These are phyloP conservation scores for Proctacanthus coquilletti DNA, from an alignment of 1,140 invertebrate genomes.

Conservation along the genomic window DNA sequence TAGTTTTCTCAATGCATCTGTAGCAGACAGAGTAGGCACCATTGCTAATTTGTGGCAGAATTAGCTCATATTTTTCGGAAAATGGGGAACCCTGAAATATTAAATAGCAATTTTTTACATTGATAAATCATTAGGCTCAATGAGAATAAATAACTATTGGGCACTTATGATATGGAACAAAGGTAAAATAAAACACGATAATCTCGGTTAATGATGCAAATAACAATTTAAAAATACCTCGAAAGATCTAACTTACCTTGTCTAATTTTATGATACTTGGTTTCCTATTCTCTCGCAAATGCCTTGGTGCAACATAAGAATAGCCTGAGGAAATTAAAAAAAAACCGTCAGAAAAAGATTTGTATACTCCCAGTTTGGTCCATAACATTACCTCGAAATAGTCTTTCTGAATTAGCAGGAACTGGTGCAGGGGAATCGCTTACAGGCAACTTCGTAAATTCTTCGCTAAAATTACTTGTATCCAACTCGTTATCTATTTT, in stretches of 20 bases:
- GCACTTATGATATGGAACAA: too few relatives aligned
- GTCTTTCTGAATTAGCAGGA: conserved; percentile 69
- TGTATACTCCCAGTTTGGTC: not conserved
- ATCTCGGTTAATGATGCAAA: too few relatives aligned
- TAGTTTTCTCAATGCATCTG: conserved; percentile 58
- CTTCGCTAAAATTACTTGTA: conserved; percentile 89
- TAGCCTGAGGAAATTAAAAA: conserved; percentile 40
- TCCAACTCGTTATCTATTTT: conserved; percentile 69
- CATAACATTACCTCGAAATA: conserved; percentile 54
- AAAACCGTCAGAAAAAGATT: conserved; percentile 1
- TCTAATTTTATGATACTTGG: conserved; percentile 16
- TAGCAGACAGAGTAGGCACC: conserved; percentile 82
- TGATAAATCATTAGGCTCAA: too few relatives aligned
- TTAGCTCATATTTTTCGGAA: conserved; percentile 69
- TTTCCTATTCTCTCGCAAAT: conserved; percentile 16
- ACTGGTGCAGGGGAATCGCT: conserved; percentile 81
- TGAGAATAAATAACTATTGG: too few relatives aligned
- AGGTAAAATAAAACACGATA: not conserved
- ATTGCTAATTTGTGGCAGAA: conserved; percentile 57
- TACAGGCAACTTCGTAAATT: conserved; percentile 83
- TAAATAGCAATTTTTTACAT: too few relatives aligned
- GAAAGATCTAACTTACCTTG: conserved; percentile 17
- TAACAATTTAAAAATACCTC: conserved; percentile 9
- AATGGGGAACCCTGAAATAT: conserved; percentile 71
- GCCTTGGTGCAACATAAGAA: conserved; percentile 87